These are phyloP conservation scores for Aleadryas rufinucha DNA, from an alignment of 2,113 vertebrate species.

Conservation along the genomic window DNA sequence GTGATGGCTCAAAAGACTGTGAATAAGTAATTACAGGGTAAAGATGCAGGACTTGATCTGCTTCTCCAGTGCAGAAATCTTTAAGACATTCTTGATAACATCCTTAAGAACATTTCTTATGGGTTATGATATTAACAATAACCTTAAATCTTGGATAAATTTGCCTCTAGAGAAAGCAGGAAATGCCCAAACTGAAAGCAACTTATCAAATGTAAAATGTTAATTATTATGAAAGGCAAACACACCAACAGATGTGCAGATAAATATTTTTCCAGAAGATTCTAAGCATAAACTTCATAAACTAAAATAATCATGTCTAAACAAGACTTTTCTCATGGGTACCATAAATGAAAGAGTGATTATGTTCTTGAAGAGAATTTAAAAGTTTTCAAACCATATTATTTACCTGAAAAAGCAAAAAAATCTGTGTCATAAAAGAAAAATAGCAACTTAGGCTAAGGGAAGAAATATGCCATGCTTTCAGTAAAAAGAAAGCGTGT, in stretches of 20 bases:
- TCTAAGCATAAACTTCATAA: background rate
- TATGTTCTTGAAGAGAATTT: background rate
- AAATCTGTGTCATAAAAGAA: background rate
- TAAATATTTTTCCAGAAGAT: background rate
- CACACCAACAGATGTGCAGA: background rate
- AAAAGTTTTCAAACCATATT: background rate
- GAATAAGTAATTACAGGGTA: background rate
- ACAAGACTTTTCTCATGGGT: background rate
- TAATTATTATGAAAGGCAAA: background rate
- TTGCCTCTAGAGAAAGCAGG: background rate
- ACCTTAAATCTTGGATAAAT: background rate
- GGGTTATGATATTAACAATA: background rate
- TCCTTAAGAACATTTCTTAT: background rate
- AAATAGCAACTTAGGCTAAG: background rate
- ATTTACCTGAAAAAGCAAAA: background rate
- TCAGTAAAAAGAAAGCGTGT: fast-evolving
- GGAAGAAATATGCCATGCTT: background rate
- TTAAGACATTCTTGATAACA: background rate
- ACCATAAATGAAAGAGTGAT: background rate
- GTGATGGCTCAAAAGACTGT: background rate
- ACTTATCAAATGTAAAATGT: background rate
- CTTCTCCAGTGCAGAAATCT: background rate
- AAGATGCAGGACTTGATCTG: background rate
- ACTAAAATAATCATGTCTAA: background rate
- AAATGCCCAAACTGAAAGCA: background rate